Conservation (phyloP, 2,113 vertebrate species). For the Tenrec ecaudatus region DNA sequence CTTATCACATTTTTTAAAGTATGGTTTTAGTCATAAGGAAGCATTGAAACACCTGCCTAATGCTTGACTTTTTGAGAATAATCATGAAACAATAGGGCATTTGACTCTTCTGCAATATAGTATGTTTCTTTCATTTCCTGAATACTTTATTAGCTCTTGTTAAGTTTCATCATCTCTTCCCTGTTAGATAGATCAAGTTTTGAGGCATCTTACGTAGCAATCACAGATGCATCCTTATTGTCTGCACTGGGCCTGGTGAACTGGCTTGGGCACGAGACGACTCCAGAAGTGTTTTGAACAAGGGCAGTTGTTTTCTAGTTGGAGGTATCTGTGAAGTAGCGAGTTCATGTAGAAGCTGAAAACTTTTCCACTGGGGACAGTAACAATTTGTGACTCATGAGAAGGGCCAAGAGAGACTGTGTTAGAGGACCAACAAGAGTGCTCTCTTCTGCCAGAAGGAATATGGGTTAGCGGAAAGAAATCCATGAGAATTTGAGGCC, state of each 20-base stretch:
- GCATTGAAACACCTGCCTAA: slow-evolving; percentile 29
- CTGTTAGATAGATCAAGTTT: slow-evolving; percentile 36
- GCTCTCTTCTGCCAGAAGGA: neutral
- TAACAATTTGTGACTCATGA: neutral
- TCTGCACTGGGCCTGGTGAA: neutral
- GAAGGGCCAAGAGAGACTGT: neutral
- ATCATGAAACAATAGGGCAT: neutral
- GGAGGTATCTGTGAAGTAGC: slow-evolving; percentile 3
- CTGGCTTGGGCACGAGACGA: neutral
- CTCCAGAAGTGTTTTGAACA: neutral
- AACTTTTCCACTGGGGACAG: neutral
- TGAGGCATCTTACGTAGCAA: slow-evolving; percentile 28
- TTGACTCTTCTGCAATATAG: slow-evolving; percentile 16
- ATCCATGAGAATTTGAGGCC: neutral
- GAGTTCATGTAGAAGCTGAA: neutral
- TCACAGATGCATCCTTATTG: neutral
- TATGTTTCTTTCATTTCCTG: neutral
- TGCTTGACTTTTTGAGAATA: slow-evolving; percentile 7
- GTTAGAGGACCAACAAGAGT: neutral
- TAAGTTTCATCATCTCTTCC: slow-evolving; percentile 7
- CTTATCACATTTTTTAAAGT: slow-evolving; percentile 23
- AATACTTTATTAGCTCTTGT: neutral
- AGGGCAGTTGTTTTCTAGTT: neutral
- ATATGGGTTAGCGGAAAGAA: neutral
- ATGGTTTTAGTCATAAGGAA: slow-evolving; percentile 42